Conservation (phyloP, 2,888 invertebrate genomes). For the Parthenolecanium corni region DNA sequence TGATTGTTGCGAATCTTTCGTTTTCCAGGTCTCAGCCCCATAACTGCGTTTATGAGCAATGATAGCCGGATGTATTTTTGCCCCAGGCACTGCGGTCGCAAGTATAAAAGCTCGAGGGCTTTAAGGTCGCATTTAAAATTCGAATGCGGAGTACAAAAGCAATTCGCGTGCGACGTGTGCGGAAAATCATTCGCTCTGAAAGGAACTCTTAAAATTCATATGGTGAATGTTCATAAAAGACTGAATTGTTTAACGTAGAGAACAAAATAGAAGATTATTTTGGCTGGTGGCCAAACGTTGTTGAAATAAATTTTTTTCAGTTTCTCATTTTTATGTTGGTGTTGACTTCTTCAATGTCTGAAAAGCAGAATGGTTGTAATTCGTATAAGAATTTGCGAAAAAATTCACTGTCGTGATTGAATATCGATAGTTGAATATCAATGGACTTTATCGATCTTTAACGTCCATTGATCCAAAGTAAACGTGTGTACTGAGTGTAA, state of each 20-base stretch:
- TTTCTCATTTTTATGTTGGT: not conserved
- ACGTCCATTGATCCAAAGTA: too few relatives aligned
- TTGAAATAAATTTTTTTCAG: not conserved
- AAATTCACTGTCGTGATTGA: too few relatives aligned
- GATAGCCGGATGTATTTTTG: not conserved
- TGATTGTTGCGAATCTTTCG: too few relatives aligned
- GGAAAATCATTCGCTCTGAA: conserved; percentile 20
- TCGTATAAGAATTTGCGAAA: too few relatives aligned
- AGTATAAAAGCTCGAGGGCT: conserved; percentile 36
- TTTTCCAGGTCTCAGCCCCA: too few relatives aligned
- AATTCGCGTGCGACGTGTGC: conserved; percentile 20
- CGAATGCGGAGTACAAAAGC: conserved; percentile 38
- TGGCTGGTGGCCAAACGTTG: not conserved
- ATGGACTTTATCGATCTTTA: too few relatives aligned
- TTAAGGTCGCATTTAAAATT: conserved; percentile 41
- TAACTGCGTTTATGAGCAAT: too few relatives aligned
- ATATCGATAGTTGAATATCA: too few relatives aligned
- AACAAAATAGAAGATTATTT: not conserved
- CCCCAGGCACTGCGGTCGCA: conserved; percentile 22
- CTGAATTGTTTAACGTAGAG: not conserved
- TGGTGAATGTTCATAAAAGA: conserved; percentile 22
- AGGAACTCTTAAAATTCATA: conserved; percentile 23
- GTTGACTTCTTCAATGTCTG: not conserved
- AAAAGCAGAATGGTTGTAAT: too few relatives aligned
- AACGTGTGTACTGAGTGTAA: too few relatives aligned